A percentile compares a stretch with the other conserved stretches of the same genome.
phyloP scores from a whole-genome alignment of 2,797 vertebrate genomes.

The Hydrophis major region DNA sequence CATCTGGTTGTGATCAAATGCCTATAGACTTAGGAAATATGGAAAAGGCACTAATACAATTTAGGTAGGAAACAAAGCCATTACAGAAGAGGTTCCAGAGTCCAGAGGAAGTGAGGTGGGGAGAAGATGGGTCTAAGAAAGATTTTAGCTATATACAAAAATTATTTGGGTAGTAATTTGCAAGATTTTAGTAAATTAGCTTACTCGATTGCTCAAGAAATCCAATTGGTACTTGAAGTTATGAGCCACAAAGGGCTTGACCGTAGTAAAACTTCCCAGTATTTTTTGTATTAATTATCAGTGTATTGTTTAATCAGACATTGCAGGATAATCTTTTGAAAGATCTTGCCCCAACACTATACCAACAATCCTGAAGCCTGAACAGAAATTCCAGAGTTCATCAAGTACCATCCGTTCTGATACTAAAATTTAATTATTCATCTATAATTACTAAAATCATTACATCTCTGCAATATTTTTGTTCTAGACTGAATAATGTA shows the following conservation, averaged over 20 bases:
- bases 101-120: background rate
- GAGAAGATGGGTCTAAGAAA: background rate
- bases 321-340: background rate
- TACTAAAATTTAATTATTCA: background rate
- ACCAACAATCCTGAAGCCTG: background rate
- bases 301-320: background rate
- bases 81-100: background rate
- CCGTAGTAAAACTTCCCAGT: background rate
- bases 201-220: background rate
- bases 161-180: background rate
- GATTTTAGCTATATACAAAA: background rate
- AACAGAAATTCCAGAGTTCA: background rate
- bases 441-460: background rate
- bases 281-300: background rate
- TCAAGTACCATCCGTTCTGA: background rate
- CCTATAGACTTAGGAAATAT: background rate
- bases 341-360: background rate
- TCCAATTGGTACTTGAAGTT: background rate
- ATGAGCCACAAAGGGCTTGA: background rate
- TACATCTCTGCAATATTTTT: background rate
- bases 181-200: background rate
- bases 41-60: background rate
- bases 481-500: slow-evolving; percentile 10
- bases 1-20: background rate
- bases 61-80: background rate